phyloP scores from a whole-genome alignment of 2,888 invertebrate species.

The Dilophus febrilis region DNA sequence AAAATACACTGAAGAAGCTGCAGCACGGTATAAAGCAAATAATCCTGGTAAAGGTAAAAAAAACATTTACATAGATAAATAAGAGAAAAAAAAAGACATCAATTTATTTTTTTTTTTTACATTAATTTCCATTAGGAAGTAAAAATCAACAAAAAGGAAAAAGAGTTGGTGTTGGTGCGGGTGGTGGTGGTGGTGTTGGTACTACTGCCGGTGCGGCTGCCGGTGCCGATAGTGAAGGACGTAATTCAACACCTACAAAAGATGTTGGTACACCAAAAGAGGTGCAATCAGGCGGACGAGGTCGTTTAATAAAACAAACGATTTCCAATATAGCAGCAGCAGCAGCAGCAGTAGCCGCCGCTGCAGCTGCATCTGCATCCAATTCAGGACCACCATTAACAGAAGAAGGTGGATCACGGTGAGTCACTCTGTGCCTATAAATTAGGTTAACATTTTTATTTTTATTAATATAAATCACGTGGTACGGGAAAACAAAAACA shows the following conservation, averaged over 20 bases:
- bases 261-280: constrained; percentile 37
- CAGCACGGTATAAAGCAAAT: constrained; percentile 56
- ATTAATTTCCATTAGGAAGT: too few relatives aligned
- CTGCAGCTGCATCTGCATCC: too few relatives aligned
- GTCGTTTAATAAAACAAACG: constrained; percentile 13
- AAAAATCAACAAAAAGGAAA: constrained; percentile 16
- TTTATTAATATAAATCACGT: too few relatives aligned
- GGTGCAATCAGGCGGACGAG: constrained; percentile 22
- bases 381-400: too few relatives aligned
- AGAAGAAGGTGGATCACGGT: too few relatives aligned
- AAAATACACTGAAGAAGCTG: constrained; percentile 80
- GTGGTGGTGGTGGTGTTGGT: constrained; percentile 16
- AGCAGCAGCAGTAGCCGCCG: not conserved
- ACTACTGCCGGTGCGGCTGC: constrained; percentile 16
- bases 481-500: too few relatives aligned
- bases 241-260: constrained; percentile 46
- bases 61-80: too few relatives aligned
- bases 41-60: constrained; percentile 37
- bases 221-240: constrained; percentile 28
- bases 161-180: constrained; percentile 1
- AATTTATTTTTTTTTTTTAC: not conserved
- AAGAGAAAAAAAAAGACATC: constrained; percentile 2
- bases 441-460: too few relatives aligned
- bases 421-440: too few relatives aligned
- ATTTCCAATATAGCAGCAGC: constrained; percentile 7